Conservation (phyloP, 2,797 vertebrate genomes). For the Mionectes olivaceus region DNA sequence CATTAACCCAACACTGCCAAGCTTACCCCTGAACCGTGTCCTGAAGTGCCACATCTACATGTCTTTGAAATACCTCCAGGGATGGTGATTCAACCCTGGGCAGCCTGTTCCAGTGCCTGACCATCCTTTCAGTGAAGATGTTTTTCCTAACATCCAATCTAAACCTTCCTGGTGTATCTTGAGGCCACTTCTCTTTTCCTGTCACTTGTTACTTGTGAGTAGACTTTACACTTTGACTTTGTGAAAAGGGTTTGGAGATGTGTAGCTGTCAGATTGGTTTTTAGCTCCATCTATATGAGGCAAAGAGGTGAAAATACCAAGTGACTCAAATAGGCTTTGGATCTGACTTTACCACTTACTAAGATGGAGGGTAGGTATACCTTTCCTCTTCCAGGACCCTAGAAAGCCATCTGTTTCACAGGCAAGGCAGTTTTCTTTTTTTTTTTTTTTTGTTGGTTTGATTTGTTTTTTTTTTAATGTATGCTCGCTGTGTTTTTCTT, state of each 20-base stretch:
- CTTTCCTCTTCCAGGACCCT: neutral
- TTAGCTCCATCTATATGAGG: neutral
- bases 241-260: neutral
- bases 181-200: neutral
- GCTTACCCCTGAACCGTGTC: neutral
- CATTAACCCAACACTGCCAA: neutral
- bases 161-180: neutral
- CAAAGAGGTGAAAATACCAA: neutral
- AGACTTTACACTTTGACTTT: neutral
- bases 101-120: neutral
- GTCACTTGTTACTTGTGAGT: neutral
- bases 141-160: neutral
- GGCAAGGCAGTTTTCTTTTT: neutral
- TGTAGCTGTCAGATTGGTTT: neutral
- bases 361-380: too few relatives aligned
- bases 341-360: neutral
- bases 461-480: neutral
- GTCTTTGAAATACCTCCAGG: neutral
- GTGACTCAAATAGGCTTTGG: neutral
- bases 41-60: neutral
- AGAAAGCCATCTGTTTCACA: neutral
- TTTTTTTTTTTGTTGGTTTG: too few relatives aligned
- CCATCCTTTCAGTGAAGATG: neutral
- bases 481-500: accelerated
- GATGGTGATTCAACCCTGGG: neutral